Evolutionary conservation across 2,113 vertebrate genomes (phyloP).

Genomic region (Epinephelus moara): DNA sequence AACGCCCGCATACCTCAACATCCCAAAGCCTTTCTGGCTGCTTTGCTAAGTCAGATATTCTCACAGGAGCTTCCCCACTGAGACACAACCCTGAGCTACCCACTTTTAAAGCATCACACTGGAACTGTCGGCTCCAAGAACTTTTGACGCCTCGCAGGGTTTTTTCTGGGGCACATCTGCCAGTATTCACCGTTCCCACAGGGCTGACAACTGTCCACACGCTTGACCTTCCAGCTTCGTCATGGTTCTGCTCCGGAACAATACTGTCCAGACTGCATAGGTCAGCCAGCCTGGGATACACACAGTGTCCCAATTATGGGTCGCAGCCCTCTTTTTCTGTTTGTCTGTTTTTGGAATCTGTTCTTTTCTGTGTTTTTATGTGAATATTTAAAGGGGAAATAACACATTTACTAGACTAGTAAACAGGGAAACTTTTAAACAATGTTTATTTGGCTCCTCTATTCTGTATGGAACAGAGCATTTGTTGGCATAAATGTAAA

Average conservation of each 20-base stretch:
- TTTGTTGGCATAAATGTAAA: background rate
- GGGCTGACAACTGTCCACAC: constrained; percentile 27
- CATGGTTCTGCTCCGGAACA: constrained; percentile 36
- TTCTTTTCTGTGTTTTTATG: background rate
- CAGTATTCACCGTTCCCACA: constrained; percentile 18
- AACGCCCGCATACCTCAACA: background rate
- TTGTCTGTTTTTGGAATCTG: background rate
- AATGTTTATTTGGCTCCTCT: no score
- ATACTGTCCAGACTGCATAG: constrained; percentile 25
- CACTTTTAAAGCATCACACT: constrained; percentile 33
- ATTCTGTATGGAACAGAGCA: background rate
- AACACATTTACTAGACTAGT: background rate
- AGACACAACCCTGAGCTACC: constrained; percentile 19
- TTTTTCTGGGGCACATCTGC: constrained; percentile 43
- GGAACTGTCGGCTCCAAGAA: constrained; percentile 18
- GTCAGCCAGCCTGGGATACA: constrained; percentile 29
- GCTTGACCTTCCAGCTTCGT: constrained; percentile 36
- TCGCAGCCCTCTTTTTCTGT: constrained; percentile 7
- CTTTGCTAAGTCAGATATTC: constrained; percentile 25
- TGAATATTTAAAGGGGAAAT: background rate
- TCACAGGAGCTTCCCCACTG: constrained; percentile 21
- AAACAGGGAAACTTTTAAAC: background rate
- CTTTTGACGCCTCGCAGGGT: constrained; percentile 29
- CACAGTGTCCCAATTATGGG: constrained; percentile 18
- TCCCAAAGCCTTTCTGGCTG: constrained; percentile 10